These are phyloP conservation scores for Trematomus loennbergii DNA, from an alignment of 2,113 vertebrate species.

Conservation along the genomic window DNA sequence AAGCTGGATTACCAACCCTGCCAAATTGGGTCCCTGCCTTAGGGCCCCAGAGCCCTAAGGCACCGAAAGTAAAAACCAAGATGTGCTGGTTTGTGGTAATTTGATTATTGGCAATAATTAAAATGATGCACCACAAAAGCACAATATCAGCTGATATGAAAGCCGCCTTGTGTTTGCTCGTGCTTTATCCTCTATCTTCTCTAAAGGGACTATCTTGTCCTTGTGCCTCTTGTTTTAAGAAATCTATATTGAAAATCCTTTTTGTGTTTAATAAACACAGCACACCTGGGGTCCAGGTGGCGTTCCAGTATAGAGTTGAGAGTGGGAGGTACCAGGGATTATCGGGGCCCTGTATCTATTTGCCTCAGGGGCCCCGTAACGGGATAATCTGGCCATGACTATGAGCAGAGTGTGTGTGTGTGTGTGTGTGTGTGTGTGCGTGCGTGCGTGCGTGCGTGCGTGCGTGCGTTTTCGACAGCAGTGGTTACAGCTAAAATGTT, in stretches of 20 bases:
- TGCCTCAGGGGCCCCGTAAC: not conserved
- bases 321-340: not conserved
- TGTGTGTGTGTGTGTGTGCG: too few relatives aligned
- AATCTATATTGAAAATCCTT: not conserved
- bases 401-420: not conserved
- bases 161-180: not conserved
- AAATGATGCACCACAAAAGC: not conserved
- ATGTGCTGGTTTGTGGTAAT: conserved; percentile 4
- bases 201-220: not conserved
- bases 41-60: not conserved
- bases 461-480: not conserved
- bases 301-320: not conserved
- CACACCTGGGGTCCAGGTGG: not conserved
- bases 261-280: not conserved
- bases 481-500: not conserved
- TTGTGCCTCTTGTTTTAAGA: not conserved
- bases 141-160: conserved; percentile 3
- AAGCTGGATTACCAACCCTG: not conserved
- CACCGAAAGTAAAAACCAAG: not conserved
- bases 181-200: not conserved
- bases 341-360: not conserved
- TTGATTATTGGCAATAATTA: conserved; percentile 7
- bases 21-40: not conserved
- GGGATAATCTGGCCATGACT: not conserved
- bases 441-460: not conserved